Percentiles rank a stretch among this genome's conserved stretches.
phyloP scores from a whole-genome alignment of 2,888 invertebrate genomes.

The Eustalomyia histrio region DNA sequence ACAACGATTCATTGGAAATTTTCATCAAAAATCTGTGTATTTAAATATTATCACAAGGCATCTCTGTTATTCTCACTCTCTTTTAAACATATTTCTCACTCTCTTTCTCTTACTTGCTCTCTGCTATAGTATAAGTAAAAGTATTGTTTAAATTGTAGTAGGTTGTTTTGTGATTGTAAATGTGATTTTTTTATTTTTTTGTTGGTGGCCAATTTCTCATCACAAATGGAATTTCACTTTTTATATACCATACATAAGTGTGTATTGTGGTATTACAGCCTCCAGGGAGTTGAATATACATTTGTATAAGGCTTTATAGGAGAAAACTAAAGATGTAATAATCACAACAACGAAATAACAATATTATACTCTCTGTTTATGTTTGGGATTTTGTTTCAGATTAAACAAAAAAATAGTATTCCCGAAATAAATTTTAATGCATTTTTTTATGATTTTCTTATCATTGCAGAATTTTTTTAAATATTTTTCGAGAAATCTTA shows the following conservation, averaged over 20 bases:
- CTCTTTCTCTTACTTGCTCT: constrained; percentile 11
- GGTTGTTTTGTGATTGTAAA: constrained; percentile 31
- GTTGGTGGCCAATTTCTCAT: constrained; percentile 44
- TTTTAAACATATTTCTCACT: neutral
- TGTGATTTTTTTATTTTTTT: constrained; percentile 8
- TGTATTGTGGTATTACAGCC: constrained; percentile 25
- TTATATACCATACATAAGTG: constrained; percentile 56
- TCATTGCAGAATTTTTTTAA: constrained; percentile 47
- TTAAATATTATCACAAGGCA: neutral
- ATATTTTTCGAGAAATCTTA: constrained; percentile 53
- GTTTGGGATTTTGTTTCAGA: constrained; percentile 33
- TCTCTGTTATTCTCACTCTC: neutral
- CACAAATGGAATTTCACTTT: constrained; percentile 57
- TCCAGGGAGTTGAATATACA: constrained; percentile 45
- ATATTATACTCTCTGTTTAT: constrained; percentile 47
- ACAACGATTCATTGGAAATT: too few species aligned
- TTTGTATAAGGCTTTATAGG: neutral
- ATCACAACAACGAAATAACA: neutral
- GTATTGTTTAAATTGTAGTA: constrained; percentile 60
- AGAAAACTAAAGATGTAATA: constrained; percentile 35
- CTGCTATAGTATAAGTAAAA: constrained; percentile 43
- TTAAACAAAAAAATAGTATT: too few species aligned
- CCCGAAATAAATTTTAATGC: neutral
- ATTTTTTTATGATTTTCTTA: constrained; percentile 4
- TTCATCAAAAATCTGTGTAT: neutral